Evolutionary conservation across 2,113 vertebrate genomes (phyloP), one percentile per base, ranked within the genome.

Genomic region (Australoheros scitulus): DNA sequence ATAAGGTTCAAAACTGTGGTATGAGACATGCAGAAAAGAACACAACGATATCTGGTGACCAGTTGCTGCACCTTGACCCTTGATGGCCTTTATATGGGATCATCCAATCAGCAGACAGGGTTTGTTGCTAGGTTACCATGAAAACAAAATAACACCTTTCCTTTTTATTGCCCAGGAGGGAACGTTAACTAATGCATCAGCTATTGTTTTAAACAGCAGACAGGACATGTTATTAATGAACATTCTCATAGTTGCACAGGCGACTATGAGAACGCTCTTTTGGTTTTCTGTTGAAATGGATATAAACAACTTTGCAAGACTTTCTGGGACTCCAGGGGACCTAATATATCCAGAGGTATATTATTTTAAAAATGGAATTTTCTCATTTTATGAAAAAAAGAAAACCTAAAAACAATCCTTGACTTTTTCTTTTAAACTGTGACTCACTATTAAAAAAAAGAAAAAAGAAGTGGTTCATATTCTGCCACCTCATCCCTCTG

Each of bases 1-100:
- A 22, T 61, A 75, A 90, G 85, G 78, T 15, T 22, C 78, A 76
- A 74, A 52, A 85, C 81, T 89, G 84, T 90, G 88, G 55, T 38
- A 15, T 17, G 41, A 77, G 70, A 68, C 3, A 29, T 34, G 60
- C 20, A 43, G 38, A 52, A 38, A 79, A 43, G 11, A 75, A 77
- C 74, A 20, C 9, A 34, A 24, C 74, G 38, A 29, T 70, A 79
- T 88, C 68, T 79, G 74, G 22, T 61, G 84, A 81, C 74, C 57
- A 65, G 20, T 57, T 65, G 22, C 72, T 65, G 78, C 77, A 85
- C 79, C 13, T 81, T 90, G 85, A 81, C 81, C 85, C 80, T 43
- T 86, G 63, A 76, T 59, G 47, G 58, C 56, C 63, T 22, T 38
- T 43, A 72, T 56, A 60, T 57, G 32, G 6, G 82, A 58, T 5